These are phyloP conservation scores for Geotrypetes seraphini DNA, from an alignment of 2,797 vertebrate genomes.

Conservation along the genomic window DNA sequence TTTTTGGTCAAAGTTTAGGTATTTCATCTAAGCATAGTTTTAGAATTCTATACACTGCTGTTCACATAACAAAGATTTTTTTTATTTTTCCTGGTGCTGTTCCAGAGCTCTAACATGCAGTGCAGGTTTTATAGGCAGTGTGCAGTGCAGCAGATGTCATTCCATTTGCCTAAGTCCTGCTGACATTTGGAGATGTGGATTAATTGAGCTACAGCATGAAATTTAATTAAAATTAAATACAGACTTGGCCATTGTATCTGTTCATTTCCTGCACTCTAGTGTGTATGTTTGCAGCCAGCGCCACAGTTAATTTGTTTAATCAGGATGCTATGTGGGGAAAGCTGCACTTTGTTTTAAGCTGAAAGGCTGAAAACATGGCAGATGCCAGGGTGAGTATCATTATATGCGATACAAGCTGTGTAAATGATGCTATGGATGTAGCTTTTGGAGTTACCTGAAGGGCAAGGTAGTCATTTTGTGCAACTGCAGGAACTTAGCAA, in stretches of 20 bases:
- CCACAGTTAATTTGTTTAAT: constrained; percentile 85
- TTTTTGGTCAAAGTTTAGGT: constrained; percentile 19
- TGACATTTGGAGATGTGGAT: constrained; percentile 90
- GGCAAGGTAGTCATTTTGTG: constrained; percentile 1
- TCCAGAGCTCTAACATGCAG: constrained; percentile 63
- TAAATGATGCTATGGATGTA: constrained; percentile 44
- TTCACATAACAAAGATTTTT: constrained; percentile 43
- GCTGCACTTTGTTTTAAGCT: constrained; percentile 55
- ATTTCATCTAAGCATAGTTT: constrained; percentile 22
- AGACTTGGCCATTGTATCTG: constrained; percentile 69
- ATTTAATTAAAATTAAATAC: constrained; percentile 90
- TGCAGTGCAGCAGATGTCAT: constrained; percentile 87
- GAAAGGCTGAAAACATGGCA: constrained; percentile 53
- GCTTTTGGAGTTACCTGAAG: constrained; percentile 28
- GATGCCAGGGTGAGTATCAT: constrained; percentile 54
- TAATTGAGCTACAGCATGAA: constrained; percentile 80
- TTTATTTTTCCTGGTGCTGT: constrained; percentile 47
- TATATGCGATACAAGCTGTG: constrained; percentile 18
- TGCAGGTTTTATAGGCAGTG: constrained; percentile 75
- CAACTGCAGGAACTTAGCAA: constrained; percentile 6
- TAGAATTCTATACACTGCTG: constrained; percentile 30
- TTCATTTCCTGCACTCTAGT: constrained; percentile 55
- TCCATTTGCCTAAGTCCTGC: constrained; percentile 92
- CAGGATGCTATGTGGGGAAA: constrained; percentile 68
- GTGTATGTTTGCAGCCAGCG: constrained; percentile 58